phyloP scores from a whole-genome alignment of 1,140 invertebrate genomes.

The Hydropsyche tenuis region DNA sequence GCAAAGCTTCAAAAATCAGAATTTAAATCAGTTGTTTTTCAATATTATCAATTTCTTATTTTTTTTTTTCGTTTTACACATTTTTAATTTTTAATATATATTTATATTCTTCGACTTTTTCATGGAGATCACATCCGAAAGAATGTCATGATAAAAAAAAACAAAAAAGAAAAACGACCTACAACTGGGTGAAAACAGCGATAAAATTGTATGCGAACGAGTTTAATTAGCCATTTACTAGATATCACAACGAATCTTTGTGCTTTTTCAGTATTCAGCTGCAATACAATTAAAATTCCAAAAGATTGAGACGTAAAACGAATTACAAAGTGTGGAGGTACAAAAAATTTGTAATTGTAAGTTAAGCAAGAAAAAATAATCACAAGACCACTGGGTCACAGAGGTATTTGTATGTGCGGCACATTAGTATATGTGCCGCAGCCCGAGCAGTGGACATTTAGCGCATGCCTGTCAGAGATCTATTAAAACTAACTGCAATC shows the following conservation, averaged over 20 bases:
- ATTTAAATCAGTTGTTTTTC: conserved; percentile 6
- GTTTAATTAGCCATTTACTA: conserved; percentile 11
- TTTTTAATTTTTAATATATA: conserved; percentile 23
- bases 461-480: conserved; percentile 27
- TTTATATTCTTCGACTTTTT: neutral
- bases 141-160: conserved; percentile 27
- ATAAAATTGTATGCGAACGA: neutral
- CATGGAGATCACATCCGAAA: conserved; percentile 17
- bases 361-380: conserved; percentile 47
- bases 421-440: conserved; percentile 22
- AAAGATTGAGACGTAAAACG: too few species aligned
- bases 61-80: neutral
- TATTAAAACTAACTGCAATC: conserved; percentile 34
- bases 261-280: conserved; percentile 21
- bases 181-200: neutral
- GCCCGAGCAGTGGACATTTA: conserved; percentile 30
- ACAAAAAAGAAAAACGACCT: too few species aligned
- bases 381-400: conserved; percentile 50
- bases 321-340: too few species aligned
- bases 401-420: conserved; percentile 34
- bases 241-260: conserved; percentile 22
- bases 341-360: neutral
- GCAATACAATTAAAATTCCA: too few species aligned
- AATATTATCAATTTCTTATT: neutral
- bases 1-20: conserved; percentile 36